phyloP scores from a whole-genome alignment of 2,797 vertebrate genomes.

The Onychomys leucogaster region DNA sequence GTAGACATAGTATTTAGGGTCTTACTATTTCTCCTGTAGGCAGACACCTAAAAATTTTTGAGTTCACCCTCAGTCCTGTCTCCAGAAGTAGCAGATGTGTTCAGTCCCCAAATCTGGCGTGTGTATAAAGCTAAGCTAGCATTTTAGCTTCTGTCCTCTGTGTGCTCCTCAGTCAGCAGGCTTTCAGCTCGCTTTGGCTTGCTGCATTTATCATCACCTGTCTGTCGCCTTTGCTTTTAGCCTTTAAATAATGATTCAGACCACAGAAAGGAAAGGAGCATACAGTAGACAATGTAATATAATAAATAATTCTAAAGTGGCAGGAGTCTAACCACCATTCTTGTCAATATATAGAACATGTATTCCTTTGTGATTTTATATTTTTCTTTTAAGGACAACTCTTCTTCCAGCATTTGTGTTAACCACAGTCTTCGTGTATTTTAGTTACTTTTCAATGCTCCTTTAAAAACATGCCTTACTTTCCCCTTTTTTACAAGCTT shows the following conservation, averaged over 20 bases:
- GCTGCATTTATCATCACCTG: neutral
- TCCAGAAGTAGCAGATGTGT: neutral
- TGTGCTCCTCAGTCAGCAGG: neutral
- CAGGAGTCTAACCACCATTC: neutral
- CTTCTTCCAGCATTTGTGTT: neutral
- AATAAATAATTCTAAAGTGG: slow-evolving; percentile 17
- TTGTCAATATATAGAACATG: neutral
- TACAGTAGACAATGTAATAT: neutral
- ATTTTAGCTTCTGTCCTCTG: neutral
- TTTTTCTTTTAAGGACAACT: neutral
- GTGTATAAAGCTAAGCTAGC: neutral
- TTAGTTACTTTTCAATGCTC: neutral
- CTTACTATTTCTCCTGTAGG: neutral
- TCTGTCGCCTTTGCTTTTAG: slow-evolving; percentile 21
- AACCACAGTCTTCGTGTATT: neutral
- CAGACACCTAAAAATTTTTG: neutral
- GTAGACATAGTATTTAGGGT: neutral
- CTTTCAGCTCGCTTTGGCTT: neutral
- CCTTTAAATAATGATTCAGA: neutral
- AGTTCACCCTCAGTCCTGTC: neutral
- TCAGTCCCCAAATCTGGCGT: neutral
- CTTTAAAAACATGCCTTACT: neutral
- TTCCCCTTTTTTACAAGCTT: neutral
- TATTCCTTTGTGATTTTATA: neutral
- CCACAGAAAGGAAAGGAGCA: neutral